Conservation (phyloP, 2,113 vertebrate species). For the Cololabis saira region DNA sequence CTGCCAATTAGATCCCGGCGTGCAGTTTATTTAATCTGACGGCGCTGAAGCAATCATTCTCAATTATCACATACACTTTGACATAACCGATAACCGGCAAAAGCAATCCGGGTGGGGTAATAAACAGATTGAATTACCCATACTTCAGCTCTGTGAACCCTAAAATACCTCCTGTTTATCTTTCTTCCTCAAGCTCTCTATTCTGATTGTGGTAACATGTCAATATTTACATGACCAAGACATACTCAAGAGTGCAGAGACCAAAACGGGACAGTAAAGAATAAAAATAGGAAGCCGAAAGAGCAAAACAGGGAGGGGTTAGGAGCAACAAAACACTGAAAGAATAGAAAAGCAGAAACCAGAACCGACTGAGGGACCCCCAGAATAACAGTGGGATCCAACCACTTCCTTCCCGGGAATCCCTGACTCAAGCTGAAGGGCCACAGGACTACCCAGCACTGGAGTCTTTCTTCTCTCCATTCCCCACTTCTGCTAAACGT, state of each 20-base stretch:
- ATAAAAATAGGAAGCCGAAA: slow-evolving; percentile 39
- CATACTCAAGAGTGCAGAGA: slow-evolving; percentile 14
- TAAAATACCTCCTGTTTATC: slow-evolving; percentile 49
- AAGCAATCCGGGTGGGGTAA: slow-evolving; percentile 45
- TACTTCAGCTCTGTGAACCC: slow-evolving; percentile 29
- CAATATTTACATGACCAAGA: slow-evolving; percentile 52
- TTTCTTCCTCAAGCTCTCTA: slow-evolving; percentile 15
- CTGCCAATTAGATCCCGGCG: slow-evolving; percentile 75
- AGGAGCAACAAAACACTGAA: slow-evolving; percentile 35
- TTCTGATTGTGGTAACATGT: slow-evolving; percentile 41
- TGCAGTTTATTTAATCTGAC: slow-evolving; percentile 80
- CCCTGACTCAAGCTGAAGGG: slow-evolving; percentile 71
- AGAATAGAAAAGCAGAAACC: slow-evolving; percentile 53
- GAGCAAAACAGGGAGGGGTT: slow-evolving; percentile 18
- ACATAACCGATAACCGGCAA: slow-evolving; percentile 74
- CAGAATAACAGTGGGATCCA: slow-evolving; percentile 72
- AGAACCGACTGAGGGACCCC: slow-evolving; percentile 63
- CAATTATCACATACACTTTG: slow-evolving; percentile 76
- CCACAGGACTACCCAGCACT: slow-evolving; percentile 63
- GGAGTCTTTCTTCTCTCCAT: slow-evolving; percentile 48
- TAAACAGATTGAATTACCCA: slow-evolving; percentile 58
- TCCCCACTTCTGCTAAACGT: slow-evolving; percentile 58
- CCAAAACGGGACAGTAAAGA: slow-evolving; percentile 40
- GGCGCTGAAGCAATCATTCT: slow-evolving; percentile 71
- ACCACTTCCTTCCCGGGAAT: slow-evolving; percentile 83